These are phyloP conservation scores for Pipistrellus pygmaeus DNA, from an alignment of 2,797 vertebrate genomes.

Conservation along the genomic window DNA sequence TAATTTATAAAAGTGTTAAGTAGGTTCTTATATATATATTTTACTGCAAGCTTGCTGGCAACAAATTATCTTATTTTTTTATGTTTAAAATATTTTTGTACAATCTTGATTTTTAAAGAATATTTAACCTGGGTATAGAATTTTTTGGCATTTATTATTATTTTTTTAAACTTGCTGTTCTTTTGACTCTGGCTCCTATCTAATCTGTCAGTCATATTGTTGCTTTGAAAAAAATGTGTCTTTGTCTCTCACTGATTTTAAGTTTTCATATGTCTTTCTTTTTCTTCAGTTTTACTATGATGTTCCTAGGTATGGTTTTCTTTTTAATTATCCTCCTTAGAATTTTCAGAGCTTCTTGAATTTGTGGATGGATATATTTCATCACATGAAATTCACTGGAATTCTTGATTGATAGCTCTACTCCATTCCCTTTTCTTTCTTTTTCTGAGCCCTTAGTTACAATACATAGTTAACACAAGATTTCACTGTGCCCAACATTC, in stretches of 20 bases:
- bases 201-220: neutral
- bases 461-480: neutral
- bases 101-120: neutral
- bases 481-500: neutral
- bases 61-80: neutral
- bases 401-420: neutral
- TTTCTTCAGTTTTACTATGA: neutral
- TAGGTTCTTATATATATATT: neutral
- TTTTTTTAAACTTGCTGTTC: neutral
- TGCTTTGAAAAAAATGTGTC: neutral
- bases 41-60: neutral
- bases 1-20: conserved; percentile 20
- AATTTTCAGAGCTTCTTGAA: conserved; percentile 39
- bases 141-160: neutral
- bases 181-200: neutral
- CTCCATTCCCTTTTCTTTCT: neutral
- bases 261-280: neutral
- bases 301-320: neutral
- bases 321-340: neutral
- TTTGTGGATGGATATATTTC: conserved; percentile 15
- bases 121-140: neutral
- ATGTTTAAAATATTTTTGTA: conserved; percentile 25
- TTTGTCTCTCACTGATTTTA: neutral
- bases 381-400: neutral
- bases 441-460: neutral